phyloP scores from a whole-genome alignment of 2,113 vertebrate genomes.

The Andinoacara biseriatus region DNA sequence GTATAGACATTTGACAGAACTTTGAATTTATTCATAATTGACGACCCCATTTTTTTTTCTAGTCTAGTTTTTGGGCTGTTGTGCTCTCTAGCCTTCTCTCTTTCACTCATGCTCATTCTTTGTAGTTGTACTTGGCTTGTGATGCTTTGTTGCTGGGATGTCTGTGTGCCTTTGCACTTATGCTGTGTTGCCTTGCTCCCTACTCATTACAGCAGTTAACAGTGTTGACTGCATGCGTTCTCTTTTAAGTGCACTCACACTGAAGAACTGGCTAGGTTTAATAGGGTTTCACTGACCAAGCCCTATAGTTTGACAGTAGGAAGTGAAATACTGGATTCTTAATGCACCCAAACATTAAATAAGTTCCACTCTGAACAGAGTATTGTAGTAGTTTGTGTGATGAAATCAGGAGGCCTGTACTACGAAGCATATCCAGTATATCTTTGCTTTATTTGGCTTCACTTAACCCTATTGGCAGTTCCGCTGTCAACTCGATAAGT shows the following conservation, averaged over 20 bases:
- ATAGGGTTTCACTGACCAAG: neutral
- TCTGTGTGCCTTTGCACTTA: constrained; percentile 41
- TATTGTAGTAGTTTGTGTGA: neutral
- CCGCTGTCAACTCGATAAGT: neutral
- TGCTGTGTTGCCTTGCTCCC: constrained; percentile 38
- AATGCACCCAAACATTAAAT: neutral
- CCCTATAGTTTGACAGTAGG: neutral
- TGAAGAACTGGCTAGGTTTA: neutral
- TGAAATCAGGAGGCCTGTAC: constrained; percentile 2
- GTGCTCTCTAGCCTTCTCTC: neutral
- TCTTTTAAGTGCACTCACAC: constrained; percentile 46
- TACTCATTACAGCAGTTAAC: constrained; percentile 33
- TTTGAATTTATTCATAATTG: neutral
- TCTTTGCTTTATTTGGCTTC: neutral
- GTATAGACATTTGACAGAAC: neutral
- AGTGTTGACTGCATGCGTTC: constrained; percentile 50
- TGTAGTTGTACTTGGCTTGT: constrained; percentile 35
- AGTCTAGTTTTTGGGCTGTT: neutral
- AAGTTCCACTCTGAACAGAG: neutral
- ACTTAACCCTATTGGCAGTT: neutral
- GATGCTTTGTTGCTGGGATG: constrained; percentile 35
- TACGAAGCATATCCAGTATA: neutral
- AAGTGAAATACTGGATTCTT: neutral
- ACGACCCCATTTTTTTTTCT: neutral
- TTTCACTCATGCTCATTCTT: constrained; percentile 21